Conservation (phyloP, 1,140 invertebrate species). For the Bombus balteatus region DNA sequence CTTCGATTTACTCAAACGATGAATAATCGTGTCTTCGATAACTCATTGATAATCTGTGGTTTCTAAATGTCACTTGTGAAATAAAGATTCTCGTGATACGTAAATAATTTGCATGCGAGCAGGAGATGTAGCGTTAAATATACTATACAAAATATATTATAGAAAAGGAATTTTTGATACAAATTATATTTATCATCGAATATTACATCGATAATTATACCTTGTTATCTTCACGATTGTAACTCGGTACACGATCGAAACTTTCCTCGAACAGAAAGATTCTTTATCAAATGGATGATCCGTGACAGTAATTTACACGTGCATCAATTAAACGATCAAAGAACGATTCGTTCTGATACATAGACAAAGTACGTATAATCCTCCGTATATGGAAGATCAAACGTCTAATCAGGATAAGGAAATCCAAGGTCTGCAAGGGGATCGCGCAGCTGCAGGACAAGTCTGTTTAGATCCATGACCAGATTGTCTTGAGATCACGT, state of each 20-base stretch:
- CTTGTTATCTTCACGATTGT: too few species aligned
- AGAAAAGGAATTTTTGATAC: background rate
- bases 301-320: background rate
- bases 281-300: background rate
- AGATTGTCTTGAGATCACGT: conserved; percentile 45
- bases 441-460: conserved; percentile 30
- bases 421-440: conserved; percentile 59
- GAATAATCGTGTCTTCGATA: background rate
- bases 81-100: background rate
- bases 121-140: too few species aligned
- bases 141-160: too few species aligned
- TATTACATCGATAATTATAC: background rate
- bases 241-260: background rate
- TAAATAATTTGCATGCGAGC: background rate
- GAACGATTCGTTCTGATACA: background rate
- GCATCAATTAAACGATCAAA: background rate
- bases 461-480: conserved; percentile 47
- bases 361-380: conserved; percentile 2
- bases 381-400: conserved; percentile 39
- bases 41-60: background rate
- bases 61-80: background rate
- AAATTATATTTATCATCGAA: background rate
- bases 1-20: too few species aligned
- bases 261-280: background rate
- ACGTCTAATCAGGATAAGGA: conserved; percentile 30